Base-by-base conservation (phyloP, 2,888 invertebrate genomes). In the Aporophyla lueneburgensis region DNA sequence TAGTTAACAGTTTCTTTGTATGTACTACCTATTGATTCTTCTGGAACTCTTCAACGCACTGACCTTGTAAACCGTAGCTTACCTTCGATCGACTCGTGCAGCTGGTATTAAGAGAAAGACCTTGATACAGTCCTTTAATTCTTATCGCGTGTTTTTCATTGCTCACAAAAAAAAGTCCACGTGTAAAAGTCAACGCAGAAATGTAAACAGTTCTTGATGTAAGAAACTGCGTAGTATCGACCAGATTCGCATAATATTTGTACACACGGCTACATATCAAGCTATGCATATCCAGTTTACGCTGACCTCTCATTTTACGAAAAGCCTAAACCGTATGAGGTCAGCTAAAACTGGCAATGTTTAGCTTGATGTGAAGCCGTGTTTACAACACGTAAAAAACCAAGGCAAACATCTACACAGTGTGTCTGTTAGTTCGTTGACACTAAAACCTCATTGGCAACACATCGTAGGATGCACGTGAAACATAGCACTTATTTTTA, bases 391-490 rank as follows among this genome's bases (percentile, higher is more conserved):
- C 72, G 72, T 65, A 80, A 88, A 86, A 85, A 86, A 77, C 79
- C 88, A 88, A 87, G 88, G 87, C 81, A 66, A 88, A 66, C 86
- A 54, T 83, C 81, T 80, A 82, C 70, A 66, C 76, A 81, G 83
- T 83, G 81, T 80, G 80, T 73, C 65, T 66, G 68, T 71, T 72
- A 70, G 88, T 87, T 85, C 89, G 78, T 89, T 88, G 89, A 89
- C 89, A 89, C 85, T 81, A 84, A 89, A 89, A 86, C 86, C 88
- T 89, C 86, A 87, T 89, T 88, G 85, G 74, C 82, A 85, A 85
- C 77, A 81, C 78, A 83, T 81, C 84, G 65, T 67, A 56, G 62
- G 74, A 74, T 76, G 75, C 63, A 69, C 66, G 70, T 71, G 54
- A n/a, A 74, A 56, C 53, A 16, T 46, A n/a, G 63, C n/a, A 67